Conservation (phyloP, 2,888 invertebrate genomes). For the Linhomoeus sp. region DNA sequence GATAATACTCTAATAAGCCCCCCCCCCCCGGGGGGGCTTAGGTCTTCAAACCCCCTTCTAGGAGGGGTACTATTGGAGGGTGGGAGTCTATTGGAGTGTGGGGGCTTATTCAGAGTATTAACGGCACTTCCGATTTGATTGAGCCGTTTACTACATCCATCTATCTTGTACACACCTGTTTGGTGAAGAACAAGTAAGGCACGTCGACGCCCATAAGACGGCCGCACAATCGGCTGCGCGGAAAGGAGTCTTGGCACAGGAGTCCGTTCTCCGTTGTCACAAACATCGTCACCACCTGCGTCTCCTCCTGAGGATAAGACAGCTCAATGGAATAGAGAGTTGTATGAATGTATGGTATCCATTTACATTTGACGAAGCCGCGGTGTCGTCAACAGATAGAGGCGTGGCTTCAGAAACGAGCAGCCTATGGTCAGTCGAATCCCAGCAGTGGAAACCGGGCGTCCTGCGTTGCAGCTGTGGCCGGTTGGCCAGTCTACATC, state of each 20-base stretch:
- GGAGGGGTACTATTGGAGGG: too few relatives aligned
- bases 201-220: conserved; percentile 37
- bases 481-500: conserved; percentile 16
- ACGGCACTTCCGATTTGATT: not conserved
- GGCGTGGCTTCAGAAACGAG: conserved; percentile 57
- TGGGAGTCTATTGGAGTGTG: too few relatives aligned
- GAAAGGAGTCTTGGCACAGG: conserved; percentile 44
- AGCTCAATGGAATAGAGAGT: too few relatives aligned
- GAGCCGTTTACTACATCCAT: too few relatives aligned
- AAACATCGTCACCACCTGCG: conserved; percentile 44
- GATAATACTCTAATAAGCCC: too few relatives aligned
- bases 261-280: conserved; percentile 47
- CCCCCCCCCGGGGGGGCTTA: too few relatives aligned
- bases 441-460: conserved; percentile 55
- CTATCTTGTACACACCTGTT: conserved; percentile 28
- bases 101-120: too few relatives aligned
- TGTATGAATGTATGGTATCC: too few relatives aligned
- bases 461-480: conserved; percentile 35
- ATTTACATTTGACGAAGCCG: too few relatives aligned
- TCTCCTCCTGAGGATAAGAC: too few relatives aligned
- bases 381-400: too few relatives aligned
- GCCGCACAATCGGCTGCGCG: conserved; percentile 29
- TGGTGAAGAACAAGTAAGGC: conserved; percentile 38
- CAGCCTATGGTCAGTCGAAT: conserved; percentile 59
- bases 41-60: too few relatives aligned